Conservation (phyloP, 2,888 invertebrate species). For the Amblyjoppa proteus region DNA sequence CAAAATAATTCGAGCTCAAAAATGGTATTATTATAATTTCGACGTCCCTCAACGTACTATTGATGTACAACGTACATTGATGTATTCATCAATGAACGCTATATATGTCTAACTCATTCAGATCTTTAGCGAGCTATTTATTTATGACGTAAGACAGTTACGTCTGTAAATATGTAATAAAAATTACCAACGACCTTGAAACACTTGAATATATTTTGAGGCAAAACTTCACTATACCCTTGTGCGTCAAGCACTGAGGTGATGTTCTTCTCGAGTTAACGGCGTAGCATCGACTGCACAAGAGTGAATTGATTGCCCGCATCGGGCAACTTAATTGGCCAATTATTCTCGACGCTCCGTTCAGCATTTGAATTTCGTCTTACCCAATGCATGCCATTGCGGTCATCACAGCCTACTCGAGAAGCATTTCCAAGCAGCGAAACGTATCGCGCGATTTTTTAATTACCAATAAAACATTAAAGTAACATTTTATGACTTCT, state of each 20-base stretch:
- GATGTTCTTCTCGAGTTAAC: neutral
- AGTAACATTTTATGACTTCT: neutral
- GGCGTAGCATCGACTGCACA: neutral
- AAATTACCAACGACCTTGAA: constrained; percentile 19
- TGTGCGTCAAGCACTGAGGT: neutral
- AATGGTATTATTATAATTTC: neutral
- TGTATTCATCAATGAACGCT: neutral
- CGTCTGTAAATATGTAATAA: constrained; percentile 50
- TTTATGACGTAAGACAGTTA: constrained; percentile 12
- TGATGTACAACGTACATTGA: too few species aligned
- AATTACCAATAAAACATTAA: too few species aligned
- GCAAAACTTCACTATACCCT: neutral
- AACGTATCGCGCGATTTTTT: neutral
- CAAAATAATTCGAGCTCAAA: constrained; percentile 12
- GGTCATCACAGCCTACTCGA: neutral
- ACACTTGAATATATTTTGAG: neutral
- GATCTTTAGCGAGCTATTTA: constrained; percentile 38
- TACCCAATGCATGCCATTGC: neutral
- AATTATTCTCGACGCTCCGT: constrained; percentile 1
- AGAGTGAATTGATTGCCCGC: neutral
- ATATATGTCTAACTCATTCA: constrained; percentile 15
- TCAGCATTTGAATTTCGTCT: neutral
- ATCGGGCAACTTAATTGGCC: constrained; percentile 16
- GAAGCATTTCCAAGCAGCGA: neutral
- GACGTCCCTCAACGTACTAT: neutral